phyloP scores from a whole-genome alignment of 2,888 invertebrate species.

The Nematopogon swammerdamellus region DNA sequence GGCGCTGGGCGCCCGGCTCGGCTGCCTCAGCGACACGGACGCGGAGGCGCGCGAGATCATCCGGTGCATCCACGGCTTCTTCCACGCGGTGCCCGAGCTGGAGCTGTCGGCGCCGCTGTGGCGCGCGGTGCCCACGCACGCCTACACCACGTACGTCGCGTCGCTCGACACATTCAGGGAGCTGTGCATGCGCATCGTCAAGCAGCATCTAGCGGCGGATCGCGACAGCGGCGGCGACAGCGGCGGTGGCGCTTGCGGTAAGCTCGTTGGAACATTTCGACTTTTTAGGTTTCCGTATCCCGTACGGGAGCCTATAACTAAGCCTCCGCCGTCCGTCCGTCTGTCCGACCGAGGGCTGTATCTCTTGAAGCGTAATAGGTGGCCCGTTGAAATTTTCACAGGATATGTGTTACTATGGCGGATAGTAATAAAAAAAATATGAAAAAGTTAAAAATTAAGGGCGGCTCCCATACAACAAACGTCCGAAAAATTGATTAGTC shows the following conservation, averaged over 20 bases:
- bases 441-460: no score
- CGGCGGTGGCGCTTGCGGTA: slow-evolving; percentile 10
- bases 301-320: no score
- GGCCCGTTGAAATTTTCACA: no score
- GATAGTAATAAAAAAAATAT: no score
- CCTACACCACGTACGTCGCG: slow-evolving; percentile 67
- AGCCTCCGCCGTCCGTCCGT: no score
- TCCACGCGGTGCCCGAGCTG: slow-evolving; percentile 71
- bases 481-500: no score
- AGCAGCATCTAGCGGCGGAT: slow-evolving; percentile 43
- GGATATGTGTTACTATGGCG: no score
- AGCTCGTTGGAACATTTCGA: no score
- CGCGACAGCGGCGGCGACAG: slow-evolving; percentile 28
- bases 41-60: slow-evolving; percentile 76
- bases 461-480: no score
- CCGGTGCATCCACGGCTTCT: slow-evolving; percentile 71
- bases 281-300: no score
- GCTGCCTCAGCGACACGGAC: slow-evolving; percentile 61
- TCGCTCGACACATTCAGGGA: slow-evolving; percentile 70
- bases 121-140: slow-evolving; percentile 67
- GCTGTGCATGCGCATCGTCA: slow-evolving; percentile 44
- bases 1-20: slow-evolving; percentile 76
- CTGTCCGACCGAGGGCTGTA: no score
- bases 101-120: slow-evolving; percentile 74
- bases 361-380: no score